A percentile compares a stretch with the other conserved stretches of the same genome.
Conservation (phyloP, 2,797 vertebrate genomes). For the Pagetopsis macropterus region DNA sequence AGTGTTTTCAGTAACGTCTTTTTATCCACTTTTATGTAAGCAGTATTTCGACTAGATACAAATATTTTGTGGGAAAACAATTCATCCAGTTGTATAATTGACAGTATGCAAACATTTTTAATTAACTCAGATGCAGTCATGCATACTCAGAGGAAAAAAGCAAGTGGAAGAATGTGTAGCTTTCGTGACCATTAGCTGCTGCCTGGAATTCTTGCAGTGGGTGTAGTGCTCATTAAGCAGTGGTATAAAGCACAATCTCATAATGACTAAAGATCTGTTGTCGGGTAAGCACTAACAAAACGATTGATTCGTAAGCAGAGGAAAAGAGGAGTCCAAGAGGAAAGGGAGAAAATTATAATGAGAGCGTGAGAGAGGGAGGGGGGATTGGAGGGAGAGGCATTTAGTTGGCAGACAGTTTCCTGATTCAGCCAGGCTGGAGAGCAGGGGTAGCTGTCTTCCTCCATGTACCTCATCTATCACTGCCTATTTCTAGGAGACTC, state of each 20-base stretch:
- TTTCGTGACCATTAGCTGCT: slow-evolving; percentile 65
- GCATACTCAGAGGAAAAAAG: neutral
- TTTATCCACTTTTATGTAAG: neutral
- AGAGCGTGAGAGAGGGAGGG: slow-evolving; percentile 61
- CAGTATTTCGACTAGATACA: neutral
- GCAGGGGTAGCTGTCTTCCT: slow-evolving; percentile 79
- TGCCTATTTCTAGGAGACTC: slow-evolving; percentile 80
- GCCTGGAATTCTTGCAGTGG: slow-evolving; percentile 67
- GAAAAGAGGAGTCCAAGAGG: slow-evolving; percentile 63
- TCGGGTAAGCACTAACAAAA: slow-evolving; percentile 83
- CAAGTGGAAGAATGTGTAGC: slow-evolving; percentile 38
- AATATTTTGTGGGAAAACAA: slow-evolving; percentile 16
- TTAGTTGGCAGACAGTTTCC: slow-evolving; percentile 82
- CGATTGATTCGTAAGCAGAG: slow-evolving; percentile 78
- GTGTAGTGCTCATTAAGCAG: slow-evolving; percentile 78
- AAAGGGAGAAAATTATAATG: slow-evolving; percentile 76
- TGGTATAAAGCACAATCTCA: slow-evolving; percentile 80
- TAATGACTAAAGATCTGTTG: slow-evolving; percentile 83
- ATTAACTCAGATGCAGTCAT: slow-evolving; percentile 46
- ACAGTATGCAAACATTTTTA: slow-evolving; percentile 53
- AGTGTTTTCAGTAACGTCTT: neutral
- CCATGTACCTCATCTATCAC: slow-evolving; percentile 85
- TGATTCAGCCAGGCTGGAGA: slow-evolving; percentile 84
- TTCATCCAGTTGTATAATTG: slow-evolving; percentile 18
- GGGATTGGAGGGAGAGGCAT: slow-evolving; percentile 63